These are phyloP conservation scores for Dendropsophus ebraccatus DNA, from an alignment of 2,113 vertebrate species.

Conservation along the genomic window DNA sequence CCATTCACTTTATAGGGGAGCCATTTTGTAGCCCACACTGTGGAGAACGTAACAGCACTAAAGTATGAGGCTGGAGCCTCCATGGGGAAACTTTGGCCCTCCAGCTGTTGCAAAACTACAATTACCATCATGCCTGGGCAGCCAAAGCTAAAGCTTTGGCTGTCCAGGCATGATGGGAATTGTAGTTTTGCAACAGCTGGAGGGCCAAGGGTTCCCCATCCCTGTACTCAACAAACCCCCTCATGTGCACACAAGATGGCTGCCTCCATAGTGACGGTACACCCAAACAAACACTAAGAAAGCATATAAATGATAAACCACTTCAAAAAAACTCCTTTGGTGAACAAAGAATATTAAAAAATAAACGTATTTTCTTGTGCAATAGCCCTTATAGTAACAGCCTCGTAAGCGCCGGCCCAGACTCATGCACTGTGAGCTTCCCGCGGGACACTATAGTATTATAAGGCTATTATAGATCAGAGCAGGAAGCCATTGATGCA, in stretches of 20 bases:
- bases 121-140: too few species aligned
- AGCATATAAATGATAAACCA: background rate
- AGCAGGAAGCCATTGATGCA: conserved; percentile 2
- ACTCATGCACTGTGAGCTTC: conserved; percentile 12
- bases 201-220: too few species aligned
- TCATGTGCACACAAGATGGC: background rate
- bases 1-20: background rate
- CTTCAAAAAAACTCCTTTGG: background rate
- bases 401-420: background rate
- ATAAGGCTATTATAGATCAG: background rate
- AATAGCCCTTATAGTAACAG: conserved; percentile 28
- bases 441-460: background rate
- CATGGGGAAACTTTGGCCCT: too few species aligned
- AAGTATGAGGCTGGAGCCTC: background rate
- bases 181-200: too few species aligned
- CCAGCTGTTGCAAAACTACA: too few species aligned
- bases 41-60: background rate
- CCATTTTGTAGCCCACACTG: background rate
- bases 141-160: too few species aligned
- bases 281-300: background rate
- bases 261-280: background rate
- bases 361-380: background rate
- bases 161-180: too few species aligned
- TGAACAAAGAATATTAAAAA: background rate
- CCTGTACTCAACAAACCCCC: background rate